Evolutionary conservation across 2,888 invertebrate species (phyloP), one percentile per base, ranked within the genome.

Genomic region (Metopia argyrocephala): DNA sequence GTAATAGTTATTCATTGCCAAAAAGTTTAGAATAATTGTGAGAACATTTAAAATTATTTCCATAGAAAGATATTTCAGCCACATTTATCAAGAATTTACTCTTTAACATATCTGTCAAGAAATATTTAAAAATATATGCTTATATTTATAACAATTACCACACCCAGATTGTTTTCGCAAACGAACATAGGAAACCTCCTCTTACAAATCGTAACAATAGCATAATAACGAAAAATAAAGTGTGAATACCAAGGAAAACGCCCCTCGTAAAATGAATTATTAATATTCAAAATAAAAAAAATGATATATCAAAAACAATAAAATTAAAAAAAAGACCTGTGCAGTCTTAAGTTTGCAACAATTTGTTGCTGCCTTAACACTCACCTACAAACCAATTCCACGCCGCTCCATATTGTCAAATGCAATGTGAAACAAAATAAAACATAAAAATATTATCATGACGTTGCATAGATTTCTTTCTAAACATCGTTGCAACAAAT

Each of bases 211-310:
- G 31, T 15, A 46, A 68, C 25, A 69, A 25, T 59, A 65, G 23
- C 46, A 61, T 18, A 71, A 20, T 18, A n/a, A 18, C 31, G 25
- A 1, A 27, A 48, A 48, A 52, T 46, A 57, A 81, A 70, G 78
- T 78, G 74, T 81, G 78, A 78, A 78, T 78, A 66, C 31, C 62
- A 70, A 56, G 50, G 48, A 78, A 66, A 81, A 73, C 78, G 74
- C 74, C 78, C 70, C 73, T 74, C 69, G 54, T 68, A 54, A 70
- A 56, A 66, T 75, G 45, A 70, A 66, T 68, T 70, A 65, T 66
- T 70, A 28, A 48, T 73, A 69, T 61, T 50, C 66, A 52, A 70
- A 65, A 62, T n/a, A 59, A 45, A 50, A 23, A 18, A 38, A 21
- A 57, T 9, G 1, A 31, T 9, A 69, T 68, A 27, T 18, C 20